Percentiles rank a stretch among this genome's conserved stretches.
These are phyloP conservation scores for Phainopepla nitens DNA, from an alignment of 2,113 vertebrate genomes.

Conservation along the genomic window DNA sequence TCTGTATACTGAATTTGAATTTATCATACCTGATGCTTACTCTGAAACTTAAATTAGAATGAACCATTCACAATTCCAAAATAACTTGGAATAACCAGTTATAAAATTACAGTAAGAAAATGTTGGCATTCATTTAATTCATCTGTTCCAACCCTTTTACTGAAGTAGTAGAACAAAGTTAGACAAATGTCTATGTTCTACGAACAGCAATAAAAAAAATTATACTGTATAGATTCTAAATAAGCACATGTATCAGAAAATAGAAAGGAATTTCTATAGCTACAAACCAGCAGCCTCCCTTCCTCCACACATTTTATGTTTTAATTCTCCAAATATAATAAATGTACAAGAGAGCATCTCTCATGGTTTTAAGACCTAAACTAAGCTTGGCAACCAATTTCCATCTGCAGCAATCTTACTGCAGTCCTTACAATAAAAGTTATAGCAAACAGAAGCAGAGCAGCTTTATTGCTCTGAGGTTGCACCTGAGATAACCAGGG, in stretches of 20 bases:
- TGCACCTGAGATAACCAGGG: background rate
- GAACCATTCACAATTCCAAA: background rate
- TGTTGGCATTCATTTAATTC: background rate
- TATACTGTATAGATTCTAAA: background rate
- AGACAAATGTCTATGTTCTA: background rate
- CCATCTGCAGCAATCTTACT: background rate
- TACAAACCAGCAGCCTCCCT: background rate
- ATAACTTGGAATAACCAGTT: background rate
- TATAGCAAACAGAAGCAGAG: background rate
- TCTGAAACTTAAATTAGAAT: background rate
- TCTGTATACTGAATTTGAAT: background rate
- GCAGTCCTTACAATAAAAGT: background rate
- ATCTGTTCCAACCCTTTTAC: background rate
- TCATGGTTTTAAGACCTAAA: background rate
- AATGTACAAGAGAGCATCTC: background rate
- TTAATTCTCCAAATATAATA: background rate
- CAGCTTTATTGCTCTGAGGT: background rate
- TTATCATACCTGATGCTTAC: background rate
- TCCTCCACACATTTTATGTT: background rate
- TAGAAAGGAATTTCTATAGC: background rate
- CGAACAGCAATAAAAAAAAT: background rate
- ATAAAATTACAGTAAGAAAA: background rate
- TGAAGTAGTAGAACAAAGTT: background rate
- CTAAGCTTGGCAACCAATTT: background rate
- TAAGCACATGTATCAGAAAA: background rate